These are phyloP conservation scores for Synanthedon vespiformis DNA, from an alignment of 2,888 invertebrate genomes.

Conservation along the genomic window DNA sequence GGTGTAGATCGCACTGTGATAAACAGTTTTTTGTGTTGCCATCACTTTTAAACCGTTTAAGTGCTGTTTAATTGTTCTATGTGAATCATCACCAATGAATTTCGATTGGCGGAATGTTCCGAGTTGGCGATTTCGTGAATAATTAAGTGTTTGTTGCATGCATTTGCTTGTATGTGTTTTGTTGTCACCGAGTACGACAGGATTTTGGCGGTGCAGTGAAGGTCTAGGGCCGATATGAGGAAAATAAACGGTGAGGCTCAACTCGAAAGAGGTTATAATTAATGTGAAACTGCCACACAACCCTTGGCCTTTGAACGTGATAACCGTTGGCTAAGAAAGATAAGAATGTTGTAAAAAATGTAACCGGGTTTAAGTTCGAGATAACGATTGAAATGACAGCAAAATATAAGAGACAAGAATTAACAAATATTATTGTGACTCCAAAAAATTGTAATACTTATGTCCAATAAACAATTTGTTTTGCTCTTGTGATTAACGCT, in stretches of 20 bases:
- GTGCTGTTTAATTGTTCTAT: constrained; percentile 9
- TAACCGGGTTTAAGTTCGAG: constrained; percentile 25
- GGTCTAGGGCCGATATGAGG: constrained; percentile 61
- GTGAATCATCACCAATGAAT: constrained; percentile 19
- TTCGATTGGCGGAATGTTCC: constrained; percentile 23
- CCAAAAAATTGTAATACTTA: too few species aligned
- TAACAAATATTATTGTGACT: too few species aligned
- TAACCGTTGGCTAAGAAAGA: constrained; percentile 20
- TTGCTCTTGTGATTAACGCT: too few species aligned
- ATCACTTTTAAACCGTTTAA: constrained; percentile 34
- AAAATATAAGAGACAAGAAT: constrained; percentile 1
- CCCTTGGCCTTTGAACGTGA: constrained; percentile 1
- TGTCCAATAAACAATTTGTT: too few species aligned
- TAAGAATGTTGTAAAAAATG: constrained; percentile 28
- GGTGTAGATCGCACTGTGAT: constrained; percentile 60
- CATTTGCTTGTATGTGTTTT: constrained; percentile 49
- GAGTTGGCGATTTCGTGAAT: constrained; percentile 35
- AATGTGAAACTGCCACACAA: not conserved
- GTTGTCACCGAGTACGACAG: constrained; percentile 52
- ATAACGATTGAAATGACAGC: constrained; percentile 23
- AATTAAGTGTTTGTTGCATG: constrained; percentile 43
- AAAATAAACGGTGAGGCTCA: constrained; percentile 61
- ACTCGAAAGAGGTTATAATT: not conserved
- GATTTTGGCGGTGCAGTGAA: constrained; percentile 59
- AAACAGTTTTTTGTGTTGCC: constrained; percentile 52